Evolutionary conservation across 2,797 vertebrate species (phyloP), one percentile per base, ranked within the genome.

Genomic region (Gadopsis bispinosus): DNA sequence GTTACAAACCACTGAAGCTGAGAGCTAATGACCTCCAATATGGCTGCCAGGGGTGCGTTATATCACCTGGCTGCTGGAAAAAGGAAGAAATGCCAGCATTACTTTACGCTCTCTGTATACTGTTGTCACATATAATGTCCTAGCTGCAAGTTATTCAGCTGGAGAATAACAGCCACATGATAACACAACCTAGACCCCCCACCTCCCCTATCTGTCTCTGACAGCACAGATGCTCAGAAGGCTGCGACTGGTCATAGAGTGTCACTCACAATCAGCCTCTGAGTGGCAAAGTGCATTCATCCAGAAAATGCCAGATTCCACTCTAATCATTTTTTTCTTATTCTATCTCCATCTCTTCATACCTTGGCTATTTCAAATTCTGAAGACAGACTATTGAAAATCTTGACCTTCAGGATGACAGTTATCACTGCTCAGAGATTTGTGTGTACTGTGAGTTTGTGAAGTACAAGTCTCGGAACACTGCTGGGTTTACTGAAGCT

Each of bases 181-280:
- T 88, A 87, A 89, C 87, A 87, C 58, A 80, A 73, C 47, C 83
- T 17, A 48, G 58, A 80, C 31, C 82, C 64, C 64, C 69, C 47
- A 68, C 67, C 73, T 60, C 79, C 68, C 61, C 74, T 56, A 75
- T 48, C 70, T 48, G 66, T 68, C 73, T 75, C 67, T 81, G 87
- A 91, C 91, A 89, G 87, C 87, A 77, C 90, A 92, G 90, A 91
- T 89, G 90, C 89, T 89, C 83, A 64, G 63, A 87, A 83, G 87
- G 70, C 89, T 89, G 81, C 72, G 84, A 79, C 88, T 91, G 90
- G 89, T 91, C 92, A 90, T 82, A 82, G 79, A 84, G 86, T 91
- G 92, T 93, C 90, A 93, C 90, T 93, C 93, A 94, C 89, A 92
- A 94, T 95, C 92, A 93, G 88, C 58, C 77, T 83, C 71, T 8